phyloP scores from a whole-genome alignment of 2,888 invertebrate genomes.

The Busseola fusca region DNA sequence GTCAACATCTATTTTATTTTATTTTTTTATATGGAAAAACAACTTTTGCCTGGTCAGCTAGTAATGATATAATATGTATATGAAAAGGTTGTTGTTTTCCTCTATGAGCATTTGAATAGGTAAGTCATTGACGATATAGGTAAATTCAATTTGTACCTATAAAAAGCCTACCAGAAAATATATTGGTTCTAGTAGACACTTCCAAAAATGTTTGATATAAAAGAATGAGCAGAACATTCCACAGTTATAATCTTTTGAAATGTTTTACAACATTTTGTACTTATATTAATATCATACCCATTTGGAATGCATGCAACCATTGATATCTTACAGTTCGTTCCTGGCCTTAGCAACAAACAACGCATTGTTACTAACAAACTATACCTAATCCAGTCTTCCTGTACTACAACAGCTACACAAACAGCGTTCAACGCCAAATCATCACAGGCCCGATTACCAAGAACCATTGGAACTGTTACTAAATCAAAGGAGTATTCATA shows the following conservation, averaged over 20 bases:
- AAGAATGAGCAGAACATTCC: background rate
- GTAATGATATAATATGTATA: background rate
- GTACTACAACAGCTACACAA: background rate
- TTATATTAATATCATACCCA: background rate
- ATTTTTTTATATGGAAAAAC: no score
- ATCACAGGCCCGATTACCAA: conserved; percentile 33
- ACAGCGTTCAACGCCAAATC: background rate
- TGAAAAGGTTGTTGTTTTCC: conserved; percentile 16
- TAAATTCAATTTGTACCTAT: background rate
- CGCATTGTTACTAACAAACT: background rate
- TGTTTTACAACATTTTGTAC: background rate
- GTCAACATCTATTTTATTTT: no score
- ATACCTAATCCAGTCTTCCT: conserved; percentile 20
- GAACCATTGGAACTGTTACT: conserved; percentile 19
- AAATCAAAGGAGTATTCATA: conserved; percentile 50
- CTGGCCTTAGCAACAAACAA: background rate
- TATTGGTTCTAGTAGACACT: background rate
- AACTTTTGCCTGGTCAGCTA: no score
- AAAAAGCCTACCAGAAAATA: background rate
- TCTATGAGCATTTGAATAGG: conserved; percentile 5
- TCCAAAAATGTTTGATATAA: background rate
- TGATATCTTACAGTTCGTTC: background rate
- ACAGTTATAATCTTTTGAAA: background rate
- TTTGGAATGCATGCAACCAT: background rate
- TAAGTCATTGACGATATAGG: background rate